A percentile compares a stretch with the other conserved stretches of the same genome.
phyloP scores from a whole-genome alignment of 2,113 vertebrate species.

The Perognathus longimembris region DNA sequence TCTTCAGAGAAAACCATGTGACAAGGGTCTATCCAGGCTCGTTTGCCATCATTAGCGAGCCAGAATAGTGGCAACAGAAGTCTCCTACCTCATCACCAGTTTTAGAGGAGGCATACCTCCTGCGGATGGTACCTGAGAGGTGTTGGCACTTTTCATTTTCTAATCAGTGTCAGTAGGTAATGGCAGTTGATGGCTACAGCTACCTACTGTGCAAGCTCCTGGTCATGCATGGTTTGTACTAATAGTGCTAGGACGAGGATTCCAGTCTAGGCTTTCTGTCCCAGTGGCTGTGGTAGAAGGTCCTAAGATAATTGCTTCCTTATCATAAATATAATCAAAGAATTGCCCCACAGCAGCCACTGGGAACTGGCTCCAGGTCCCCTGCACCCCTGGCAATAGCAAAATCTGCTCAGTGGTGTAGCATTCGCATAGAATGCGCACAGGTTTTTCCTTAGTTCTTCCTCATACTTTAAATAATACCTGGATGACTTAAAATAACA shows the following conservation, averaged over 20 bases:
- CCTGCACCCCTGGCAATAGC: too few species aligned
- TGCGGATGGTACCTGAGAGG: background rate
- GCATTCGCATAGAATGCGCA: background rate
- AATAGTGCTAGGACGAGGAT: background rate
- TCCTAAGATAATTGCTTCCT: background rate
- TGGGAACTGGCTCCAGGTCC: too few species aligned
- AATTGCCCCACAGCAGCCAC: background rate
- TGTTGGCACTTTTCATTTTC: conserved; percentile 16
- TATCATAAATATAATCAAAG: background rate
- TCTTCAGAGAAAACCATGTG: conserved; percentile 13
- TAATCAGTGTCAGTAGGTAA: conserved; percentile 16
- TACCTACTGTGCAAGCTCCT: conserved; percentile 21
- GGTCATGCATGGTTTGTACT: background rate
- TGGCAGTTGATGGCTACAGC: conserved; percentile 20
- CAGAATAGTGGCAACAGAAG: conserved; percentile 1
- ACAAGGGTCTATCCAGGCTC: background rate
- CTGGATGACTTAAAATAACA: background rate
- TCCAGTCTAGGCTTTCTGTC: background rate
- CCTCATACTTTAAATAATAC: background rate
- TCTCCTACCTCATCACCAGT: background rate
- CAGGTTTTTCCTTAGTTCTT: background rate
- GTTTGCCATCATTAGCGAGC: conserved; percentile 47
- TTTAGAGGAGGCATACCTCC: background rate
- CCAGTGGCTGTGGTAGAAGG: background rate
- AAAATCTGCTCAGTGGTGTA: background rate